phyloP scores from a whole-genome alignment of 2,888 invertebrate species.

The Dorcus parallelipipedus region DNA sequence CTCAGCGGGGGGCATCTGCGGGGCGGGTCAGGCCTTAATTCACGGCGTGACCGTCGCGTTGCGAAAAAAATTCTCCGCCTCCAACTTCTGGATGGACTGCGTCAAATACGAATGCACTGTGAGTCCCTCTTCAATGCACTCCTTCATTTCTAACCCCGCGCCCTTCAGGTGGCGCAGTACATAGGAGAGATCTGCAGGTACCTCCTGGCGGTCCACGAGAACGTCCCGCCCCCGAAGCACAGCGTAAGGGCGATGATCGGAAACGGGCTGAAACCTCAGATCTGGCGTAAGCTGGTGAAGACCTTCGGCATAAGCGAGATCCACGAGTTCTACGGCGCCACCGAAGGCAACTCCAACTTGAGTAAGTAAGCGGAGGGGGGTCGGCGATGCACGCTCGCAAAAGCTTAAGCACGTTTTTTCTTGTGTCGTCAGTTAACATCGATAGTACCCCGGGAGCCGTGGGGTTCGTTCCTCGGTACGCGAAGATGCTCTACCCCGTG shows the following conservation, averaged over 20 bases:
- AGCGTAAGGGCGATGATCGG: constrained; percentile 83
- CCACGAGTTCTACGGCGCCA: constrained; percentile 94
- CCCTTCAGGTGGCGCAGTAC: constrained; percentile 73
- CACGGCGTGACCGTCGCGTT: constrained; percentile 80
- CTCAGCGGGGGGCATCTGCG: constrained; percentile 86
- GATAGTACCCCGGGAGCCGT: constrained; percentile 87
- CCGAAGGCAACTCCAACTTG: constrained; percentile 95
- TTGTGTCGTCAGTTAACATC: constrained; percentile 77
- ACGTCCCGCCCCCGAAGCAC: constrained; percentile 60
- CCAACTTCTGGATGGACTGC: constrained; percentile 92
- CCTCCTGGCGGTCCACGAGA: constrained; percentile 65
- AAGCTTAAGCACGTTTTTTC: background rate
- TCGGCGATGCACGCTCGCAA: background rate
- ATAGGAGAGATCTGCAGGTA: constrained; percentile 90
- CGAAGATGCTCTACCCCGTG: constrained; percentile 60
- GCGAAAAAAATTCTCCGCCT: constrained; percentile 88
- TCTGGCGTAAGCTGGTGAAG: constrained; percentile 86
- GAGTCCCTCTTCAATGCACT: constrained; percentile 31
- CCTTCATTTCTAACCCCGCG: background rate
- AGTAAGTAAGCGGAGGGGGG: constrained; percentile 57
- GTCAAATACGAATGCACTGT: constrained; percentile 87
- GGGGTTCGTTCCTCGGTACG: constrained; percentile 78
- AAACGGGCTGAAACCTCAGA: constrained; percentile 90
- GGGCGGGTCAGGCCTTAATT: constrained; percentile 71
- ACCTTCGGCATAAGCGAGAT: constrained; percentile 61